Evolutionary conservation across 2,113 vertebrate genomes (phyloP), one percentile per base, ranked within the genome.

Genomic region (Aegypius monachus): DNA sequence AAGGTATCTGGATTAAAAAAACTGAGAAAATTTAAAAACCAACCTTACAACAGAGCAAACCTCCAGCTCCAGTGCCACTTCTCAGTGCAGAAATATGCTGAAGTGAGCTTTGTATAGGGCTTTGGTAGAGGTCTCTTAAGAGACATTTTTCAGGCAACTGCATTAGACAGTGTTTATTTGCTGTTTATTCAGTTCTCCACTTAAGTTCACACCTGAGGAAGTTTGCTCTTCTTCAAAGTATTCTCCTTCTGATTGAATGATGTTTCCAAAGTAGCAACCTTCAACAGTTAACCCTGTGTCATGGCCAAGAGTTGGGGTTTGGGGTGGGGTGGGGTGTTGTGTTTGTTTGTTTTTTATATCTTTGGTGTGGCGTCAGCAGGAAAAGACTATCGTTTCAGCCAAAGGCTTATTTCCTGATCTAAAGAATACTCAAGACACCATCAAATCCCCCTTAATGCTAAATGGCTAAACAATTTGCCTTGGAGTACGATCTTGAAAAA

Each of bases 341-440:
- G 25, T 26, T 26, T 52, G 50, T 9, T 27, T 52, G 48, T 26
- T 26, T 52, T 9, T 48, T 48, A 6, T 6, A 25, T 34, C 10
- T 4, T 62, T 42, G 61, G 6, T 1, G 1, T 20, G 14, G 13
- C 40, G 27, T 26, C 17, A 29, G 22, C 21, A 42, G 23, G 31
- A 78, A 63, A 34, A 43, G 43, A 25, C 0, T 0, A 34, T 13
- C 1, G 2, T 75, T 56, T 42, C 25, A 27, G 42, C 63, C 42
- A 32, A 55, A 53, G 29, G 17, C 6, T 55, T 74, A 42, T 32
- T 36, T 62, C 26, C n/a, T 6, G 14, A 32, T 29, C 5, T 36
- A 32, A 55, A 47, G 47, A 61, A 42, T 19, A 48, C 22, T 10
- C 42, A 42, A 20, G 19, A 75, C 13, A 63, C 36, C 20, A 13